Evolutionary conservation across 2,888 invertebrate genomes (phyloP).

Genomic region (Sphaerophoria rueppellii): DNA sequence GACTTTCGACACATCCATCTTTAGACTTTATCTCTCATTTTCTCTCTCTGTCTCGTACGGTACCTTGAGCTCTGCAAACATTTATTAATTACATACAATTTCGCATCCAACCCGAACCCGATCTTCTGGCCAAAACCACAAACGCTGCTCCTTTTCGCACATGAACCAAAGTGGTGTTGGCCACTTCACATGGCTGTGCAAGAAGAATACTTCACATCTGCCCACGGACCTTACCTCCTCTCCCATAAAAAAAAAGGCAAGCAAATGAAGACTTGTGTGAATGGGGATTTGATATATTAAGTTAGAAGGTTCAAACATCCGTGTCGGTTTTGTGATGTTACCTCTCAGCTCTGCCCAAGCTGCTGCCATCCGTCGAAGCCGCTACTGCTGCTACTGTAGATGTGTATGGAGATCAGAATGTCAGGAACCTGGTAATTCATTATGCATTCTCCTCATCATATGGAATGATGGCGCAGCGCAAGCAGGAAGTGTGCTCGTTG

Average conservation of each 20-base stretch:
- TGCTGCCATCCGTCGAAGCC: neutral
- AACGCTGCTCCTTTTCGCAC: conserved; percentile 5
- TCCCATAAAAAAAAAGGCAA: neutral
- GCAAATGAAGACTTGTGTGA: conserved; percentile 61
- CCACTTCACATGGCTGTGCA: conserved; percentile 45
- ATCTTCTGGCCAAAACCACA: conserved; percentile 28
- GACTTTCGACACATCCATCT: conserved; percentile 58
- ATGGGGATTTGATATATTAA: conserved; percentile 61
- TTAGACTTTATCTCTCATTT: neutral
- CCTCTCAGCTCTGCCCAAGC: neutral
- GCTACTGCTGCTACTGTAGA: conserved; percentile 12
- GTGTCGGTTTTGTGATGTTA: neutral
- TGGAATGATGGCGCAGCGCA: neutral
- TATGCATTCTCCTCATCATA: conserved; percentile 67
- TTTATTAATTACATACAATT: conserved; percentile 59
- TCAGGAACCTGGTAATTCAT: conserved; percentile 65
- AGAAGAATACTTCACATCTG: conserved; percentile 25
- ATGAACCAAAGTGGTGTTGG: conserved; percentile 41
- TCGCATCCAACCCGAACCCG: neutral
- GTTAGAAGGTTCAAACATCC: conserved; percentile 44
- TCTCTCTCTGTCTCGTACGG: conserved; percentile 41
- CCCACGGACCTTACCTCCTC: neutral
- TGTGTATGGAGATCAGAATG: conserved; percentile 57
- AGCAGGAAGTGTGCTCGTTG: conserved; percentile 23
- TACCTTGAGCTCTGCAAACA: conserved; percentile 48